These are phyloP conservation scores for Serinus canaria DNA, from an alignment of 2,113 vertebrate genomes.

Conservation along the genomic window DNA sequence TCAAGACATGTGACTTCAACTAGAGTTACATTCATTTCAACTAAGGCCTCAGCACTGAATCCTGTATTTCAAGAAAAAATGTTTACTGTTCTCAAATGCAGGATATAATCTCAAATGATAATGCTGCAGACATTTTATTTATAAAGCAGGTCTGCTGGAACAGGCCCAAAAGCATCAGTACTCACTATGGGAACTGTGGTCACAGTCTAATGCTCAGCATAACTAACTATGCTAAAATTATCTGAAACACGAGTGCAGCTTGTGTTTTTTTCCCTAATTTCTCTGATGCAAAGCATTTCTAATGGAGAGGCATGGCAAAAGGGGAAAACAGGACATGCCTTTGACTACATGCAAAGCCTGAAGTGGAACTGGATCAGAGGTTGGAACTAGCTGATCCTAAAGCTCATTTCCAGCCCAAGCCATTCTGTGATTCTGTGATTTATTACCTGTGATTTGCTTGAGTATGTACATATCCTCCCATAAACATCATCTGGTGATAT, in stretches of 20 bases:
- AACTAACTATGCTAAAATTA: not conserved
- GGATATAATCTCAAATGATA: not conserved
- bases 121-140: not conserved
- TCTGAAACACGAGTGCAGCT: not conserved
- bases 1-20: not conserved
- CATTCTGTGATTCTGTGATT: not conserved
- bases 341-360: not conserved
- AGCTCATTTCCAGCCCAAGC: not conserved
- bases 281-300: not conserved
- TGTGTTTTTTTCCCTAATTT: not conserved
- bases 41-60: not conserved
- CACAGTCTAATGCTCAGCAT: not conserved
- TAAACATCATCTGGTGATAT: not conserved
- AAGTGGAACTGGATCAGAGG: not conserved
- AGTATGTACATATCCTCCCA: not conserved
- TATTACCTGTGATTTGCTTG: not conserved
- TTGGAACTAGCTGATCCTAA: not conserved
- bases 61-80: not conserved
- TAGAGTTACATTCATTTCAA: not conserved
- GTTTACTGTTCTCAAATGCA: not conserved
- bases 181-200: not conserved
- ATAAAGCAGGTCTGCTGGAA: not conserved
- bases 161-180: not conserved
- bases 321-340: not conserved
- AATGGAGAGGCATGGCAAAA: not conserved